Percentiles rank a stretch among this genome's conserved stretches.
These are phyloP conservation scores for Pristionchus entomophagus DNA, from an alignment of 2,888 invertebrate genomes.

Conservation along the genomic window DNA sequence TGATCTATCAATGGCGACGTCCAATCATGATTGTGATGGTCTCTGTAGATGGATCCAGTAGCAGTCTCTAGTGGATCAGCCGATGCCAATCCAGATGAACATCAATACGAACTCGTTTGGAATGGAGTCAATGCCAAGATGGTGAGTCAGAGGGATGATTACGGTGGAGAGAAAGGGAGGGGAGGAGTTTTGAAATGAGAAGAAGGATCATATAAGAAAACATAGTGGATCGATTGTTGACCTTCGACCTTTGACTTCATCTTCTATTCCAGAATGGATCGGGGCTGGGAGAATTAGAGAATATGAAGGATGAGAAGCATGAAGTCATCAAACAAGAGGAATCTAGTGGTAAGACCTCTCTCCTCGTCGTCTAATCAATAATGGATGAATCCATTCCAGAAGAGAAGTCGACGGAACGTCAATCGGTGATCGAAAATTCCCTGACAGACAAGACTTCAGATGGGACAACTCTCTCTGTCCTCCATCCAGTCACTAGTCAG, in stretches of 20 bases:
- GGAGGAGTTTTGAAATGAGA: slow-evolving; percentile 34
- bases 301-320: background rate
- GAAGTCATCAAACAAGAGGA: slow-evolving; percentile 22
- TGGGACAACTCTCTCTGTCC: slow-evolving; percentile 38
- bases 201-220: background rate
- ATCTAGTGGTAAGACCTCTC: background rate
- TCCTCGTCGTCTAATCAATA: background rate
- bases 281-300: background rate
- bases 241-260: background rate
- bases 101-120: slow-evolving; percentile 23
- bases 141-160: slow-evolving; percentile 34
- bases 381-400: slow-evolving; percentile 9
- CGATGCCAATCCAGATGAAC: background rate
- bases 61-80: background rate
- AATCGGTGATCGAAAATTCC: slow-evolving; percentile 39
- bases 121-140: background rate
- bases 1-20: slow-evolving; percentile 26
- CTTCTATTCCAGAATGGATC: background rate
- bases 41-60: slow-evolving; percentile 38
- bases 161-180: slow-evolving; percentile 10
- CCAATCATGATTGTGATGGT: slow-evolving; percentile 20
- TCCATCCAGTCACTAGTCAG: slow-evolving; percentile 41
- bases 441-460: background rate
- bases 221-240: background rate
- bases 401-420: slow-evolving; percentile 26